Percentiles rank a stretch among this genome's conserved stretches.
Conservation (phyloP, 1,140 invertebrate genomes). For the Pseudobourletiella spinata region DNA sequence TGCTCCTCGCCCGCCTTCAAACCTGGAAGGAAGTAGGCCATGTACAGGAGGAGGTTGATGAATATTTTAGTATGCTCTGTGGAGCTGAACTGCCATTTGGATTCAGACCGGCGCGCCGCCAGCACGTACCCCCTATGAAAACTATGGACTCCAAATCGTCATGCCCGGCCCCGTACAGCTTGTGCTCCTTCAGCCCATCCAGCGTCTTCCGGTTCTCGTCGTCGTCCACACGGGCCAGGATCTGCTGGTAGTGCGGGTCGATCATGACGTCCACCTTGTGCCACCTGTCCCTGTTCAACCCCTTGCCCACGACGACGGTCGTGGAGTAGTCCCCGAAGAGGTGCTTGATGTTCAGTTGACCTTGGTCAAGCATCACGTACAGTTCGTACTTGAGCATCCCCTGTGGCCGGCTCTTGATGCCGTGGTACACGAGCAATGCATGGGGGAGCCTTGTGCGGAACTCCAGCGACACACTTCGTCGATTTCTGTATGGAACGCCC, state of each 20-base stretch:
- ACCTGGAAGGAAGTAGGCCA: slow-evolving; percentile 45
- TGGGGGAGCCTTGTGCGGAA: slow-evolving; percentile 76
- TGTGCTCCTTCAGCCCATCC: slow-evolving; percentile 65
- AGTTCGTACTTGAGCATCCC: slow-evolving; percentile 69
- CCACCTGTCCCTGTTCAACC: slow-evolving; percentile 79
- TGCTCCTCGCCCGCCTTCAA: slow-evolving; percentile 70
- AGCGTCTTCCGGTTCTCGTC: slow-evolving; percentile 60
- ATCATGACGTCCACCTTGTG: slow-evolving; percentile 74
- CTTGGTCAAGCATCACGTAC: slow-evolving; percentile 80
- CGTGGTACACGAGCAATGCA: slow-evolving; percentile 76
- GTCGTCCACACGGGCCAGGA: slow-evolving; percentile 74
- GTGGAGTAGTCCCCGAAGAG: slow-evolving; percentile 76
- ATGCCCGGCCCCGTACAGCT: slow-evolving; percentile 66
- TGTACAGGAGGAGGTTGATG: too few relatives aligned
- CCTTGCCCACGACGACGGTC: slow-evolving; percentile 73
- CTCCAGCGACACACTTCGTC: slow-evolving; percentile 75
- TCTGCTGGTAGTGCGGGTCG: slow-evolving; percentile 66
- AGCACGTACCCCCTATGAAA: slow-evolving; percentile 66
- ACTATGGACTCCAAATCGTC: slow-evolving; percentile 71
- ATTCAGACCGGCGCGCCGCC: too few relatives aligned
- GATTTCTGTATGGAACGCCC: slow-evolving; percentile 65
- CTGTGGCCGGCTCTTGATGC: slow-evolving; percentile 68
- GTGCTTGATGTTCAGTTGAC: slow-evolving; percentile 79
- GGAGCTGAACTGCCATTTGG: too few relatives aligned
- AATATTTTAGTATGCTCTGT: too few relatives aligned